Evolutionary conservation across 2,113 vertebrate genomes (phyloP).

Genomic region (Pterophyllum scalare): DNA sequence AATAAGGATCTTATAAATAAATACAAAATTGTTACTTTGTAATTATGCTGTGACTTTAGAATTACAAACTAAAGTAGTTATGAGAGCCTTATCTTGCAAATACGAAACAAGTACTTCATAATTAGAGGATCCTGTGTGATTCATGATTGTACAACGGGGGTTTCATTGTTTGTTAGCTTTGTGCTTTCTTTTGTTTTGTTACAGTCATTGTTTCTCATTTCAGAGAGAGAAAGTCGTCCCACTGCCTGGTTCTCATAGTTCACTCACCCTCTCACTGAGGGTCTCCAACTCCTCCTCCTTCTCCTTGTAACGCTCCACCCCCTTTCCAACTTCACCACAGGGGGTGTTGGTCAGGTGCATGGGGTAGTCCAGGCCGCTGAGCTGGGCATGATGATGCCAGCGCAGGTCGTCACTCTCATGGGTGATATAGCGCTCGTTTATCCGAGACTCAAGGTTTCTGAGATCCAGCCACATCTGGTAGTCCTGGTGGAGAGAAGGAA

Average conservation of each 20-base stretch:
- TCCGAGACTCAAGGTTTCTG: constrained; percentile 91
- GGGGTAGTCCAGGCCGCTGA: constrained; percentile 89
- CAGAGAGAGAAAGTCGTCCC: neutral
- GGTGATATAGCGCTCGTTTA: constrained; percentile 94
- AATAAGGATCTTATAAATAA: neutral
- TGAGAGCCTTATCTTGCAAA: neutral
- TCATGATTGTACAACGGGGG: neutral
- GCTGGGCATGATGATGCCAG: constrained; percentile 91
- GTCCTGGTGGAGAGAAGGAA: constrained; percentile 82
- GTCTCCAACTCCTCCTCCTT: constrained; percentile 90
- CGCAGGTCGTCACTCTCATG: constrained; percentile 96
- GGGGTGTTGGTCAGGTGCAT: constrained; percentile 80
- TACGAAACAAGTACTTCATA: neutral
- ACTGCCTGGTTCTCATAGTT: constrained; percentile 83
- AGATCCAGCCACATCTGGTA: constrained; percentile 98
- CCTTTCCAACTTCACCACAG: constrained; percentile 73
- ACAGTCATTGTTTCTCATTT: neutral
- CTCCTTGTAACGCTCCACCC: constrained; percentile 84
- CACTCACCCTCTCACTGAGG: constrained; percentile 94
- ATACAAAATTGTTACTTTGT: neutral
- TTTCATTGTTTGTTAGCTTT: neutral
- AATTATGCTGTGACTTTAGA: neutral
- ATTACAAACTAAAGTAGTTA: neutral
- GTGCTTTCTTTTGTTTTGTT: constrained; percentile 13
- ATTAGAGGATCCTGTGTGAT: neutral